Base-by-base conservation (phyloP, 2,888 invertebrate species). In the Dioctria linearis region DNA sequence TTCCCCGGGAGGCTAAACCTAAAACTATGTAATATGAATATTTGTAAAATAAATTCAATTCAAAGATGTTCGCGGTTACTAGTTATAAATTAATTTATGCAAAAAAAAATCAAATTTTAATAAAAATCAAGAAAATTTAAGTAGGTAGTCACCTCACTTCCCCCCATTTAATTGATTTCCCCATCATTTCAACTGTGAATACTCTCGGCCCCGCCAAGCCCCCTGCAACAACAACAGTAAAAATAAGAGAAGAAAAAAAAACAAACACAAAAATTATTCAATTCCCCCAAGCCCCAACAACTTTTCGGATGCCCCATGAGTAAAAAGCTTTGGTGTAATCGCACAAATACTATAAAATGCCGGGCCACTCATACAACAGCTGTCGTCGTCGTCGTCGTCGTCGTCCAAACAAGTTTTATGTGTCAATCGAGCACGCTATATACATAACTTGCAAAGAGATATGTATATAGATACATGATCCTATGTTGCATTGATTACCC, bases 401-500 rank as follows among this genome's bases (percentile, higher is more conserved):
- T 25, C n/a, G 73, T 54, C 57, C 13, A 75, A 75, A 75, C 75
- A 51, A 75, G 75, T 75, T 75, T 59, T 75, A 59, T 75, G 75
- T 75, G 75, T 75, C 75, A 75, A 75, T 75, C 75, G 37, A 8
- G 75, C 37, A 13, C 8, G 46, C 8, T 5, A 59, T 75, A 75
- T 61, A 61, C 59, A 51, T 75, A 75, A 25, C 25, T 25, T 59
- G 59, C 75, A 43, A 42, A 59, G 75, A 73, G 25, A 25, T 25
- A 25, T 25, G 25, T 61, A 71, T 79, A 59, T 49, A 71, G 75
- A 75, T 75, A 88, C 86, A 87, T 25, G 25, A 25, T 25, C 25
- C 25, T 25, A 25, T 87, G 87, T 87, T 88, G 87, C 88, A 88
- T 87, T 88, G 87, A 87, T 87, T 87, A 85, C 86, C 86, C 84